These are phyloP conservation scores for Actias luna DNA, from an alignment of 2,888 invertebrate species.

Conservation along the genomic window DNA sequence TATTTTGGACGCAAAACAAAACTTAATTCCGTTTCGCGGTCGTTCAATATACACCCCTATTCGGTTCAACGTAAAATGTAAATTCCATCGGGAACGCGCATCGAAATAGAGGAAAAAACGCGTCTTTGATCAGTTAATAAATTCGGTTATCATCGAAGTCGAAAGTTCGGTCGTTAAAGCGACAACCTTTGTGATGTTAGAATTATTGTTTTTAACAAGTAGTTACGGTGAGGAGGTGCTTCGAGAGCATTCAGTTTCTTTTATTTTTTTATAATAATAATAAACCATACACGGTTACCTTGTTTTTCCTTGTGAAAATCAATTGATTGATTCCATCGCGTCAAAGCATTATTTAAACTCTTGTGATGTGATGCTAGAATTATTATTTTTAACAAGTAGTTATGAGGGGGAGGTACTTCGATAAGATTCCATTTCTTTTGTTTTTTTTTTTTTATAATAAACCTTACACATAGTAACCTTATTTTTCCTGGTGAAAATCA, in stretches of 20 bases:
- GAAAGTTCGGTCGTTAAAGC: constrained; percentile 13
- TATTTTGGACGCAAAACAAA: constrained; percentile 6
- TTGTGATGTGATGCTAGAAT: too few relatives aligned
- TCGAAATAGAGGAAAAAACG: constrained; percentile 1
- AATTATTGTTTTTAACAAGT: constrained; percentile 11
- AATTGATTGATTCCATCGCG: too few relatives aligned
- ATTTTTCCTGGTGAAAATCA: too few relatives aligned
- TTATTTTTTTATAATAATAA: constrained; percentile 3
- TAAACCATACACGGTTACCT: too few relatives aligned
- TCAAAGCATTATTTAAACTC: too few relatives aligned
- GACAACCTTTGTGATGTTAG: constrained; percentile 13
- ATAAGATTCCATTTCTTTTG: too few relatives aligned
- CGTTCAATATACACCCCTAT: neutral
- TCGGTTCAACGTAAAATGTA: neutral
- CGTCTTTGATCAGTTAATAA: constrained; percentile 18
- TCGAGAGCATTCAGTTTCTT: too few relatives aligned
- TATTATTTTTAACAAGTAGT: too few relatives aligned
- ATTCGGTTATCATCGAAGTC: constrained; percentile 18
- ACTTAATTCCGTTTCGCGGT: neutral
- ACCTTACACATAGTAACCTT: too few relatives aligned
- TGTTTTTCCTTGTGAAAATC: too few relatives aligned
- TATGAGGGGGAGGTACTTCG: too few relatives aligned
- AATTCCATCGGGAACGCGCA: neutral
- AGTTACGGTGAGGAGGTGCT: neutral
- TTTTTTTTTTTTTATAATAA: too few relatives aligned